Evolutionary conservation across 2,888 invertebrate species (phyloP).

Genomic region (Zootermopsis nevadensis): DNA sequence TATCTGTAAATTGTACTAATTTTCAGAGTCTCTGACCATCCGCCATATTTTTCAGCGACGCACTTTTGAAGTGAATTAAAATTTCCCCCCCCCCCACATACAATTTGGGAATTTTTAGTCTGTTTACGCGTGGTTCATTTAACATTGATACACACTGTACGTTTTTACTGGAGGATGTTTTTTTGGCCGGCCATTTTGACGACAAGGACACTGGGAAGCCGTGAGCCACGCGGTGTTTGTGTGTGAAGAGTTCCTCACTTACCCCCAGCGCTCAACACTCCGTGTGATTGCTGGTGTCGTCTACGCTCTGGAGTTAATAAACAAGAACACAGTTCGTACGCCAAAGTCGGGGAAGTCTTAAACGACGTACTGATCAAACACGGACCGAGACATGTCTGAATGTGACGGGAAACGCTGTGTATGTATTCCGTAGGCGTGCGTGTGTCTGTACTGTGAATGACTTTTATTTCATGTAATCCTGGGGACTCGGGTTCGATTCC

Average conservation of each 20-base stretch:
- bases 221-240: neutral
- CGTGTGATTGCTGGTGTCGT: neutral
- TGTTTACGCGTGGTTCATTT: neutral
- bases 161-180: neutral
- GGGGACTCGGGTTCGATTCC: no score
- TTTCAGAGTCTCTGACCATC: no score
- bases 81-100: neutral
- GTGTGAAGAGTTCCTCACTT: neutral
- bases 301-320: neutral
- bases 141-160: neutral
- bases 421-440: no score
- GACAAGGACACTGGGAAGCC: neutral
- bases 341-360: neutral
- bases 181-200: neutral
- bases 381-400: neutral
- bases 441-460: neutral
- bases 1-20: no score
- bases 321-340: neutral
- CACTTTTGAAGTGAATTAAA: no score
- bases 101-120: neutral
- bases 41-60: no score
- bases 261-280: neutral
- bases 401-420: no score
- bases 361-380: neutral
- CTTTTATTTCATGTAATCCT: neutral